Conservation (phyloP, 2,888 invertebrate species). For the Gonocerus acuteangulatus region DNA sequence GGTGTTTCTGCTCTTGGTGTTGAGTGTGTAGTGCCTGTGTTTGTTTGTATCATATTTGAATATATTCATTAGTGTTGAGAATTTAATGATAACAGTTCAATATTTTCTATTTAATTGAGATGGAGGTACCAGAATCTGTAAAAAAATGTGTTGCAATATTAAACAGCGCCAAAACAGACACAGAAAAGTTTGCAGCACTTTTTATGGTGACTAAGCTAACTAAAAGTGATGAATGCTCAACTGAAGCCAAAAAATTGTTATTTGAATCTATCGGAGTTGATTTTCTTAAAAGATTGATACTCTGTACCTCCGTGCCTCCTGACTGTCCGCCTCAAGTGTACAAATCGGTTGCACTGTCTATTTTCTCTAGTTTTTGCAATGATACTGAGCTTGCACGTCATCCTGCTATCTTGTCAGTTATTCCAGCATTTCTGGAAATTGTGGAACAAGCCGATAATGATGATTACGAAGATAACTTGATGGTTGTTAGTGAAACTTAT, state of each 20-base stretch:
- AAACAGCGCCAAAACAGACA: slow-evolving; percentile 72
- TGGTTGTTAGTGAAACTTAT: slow-evolving; percentile 79
- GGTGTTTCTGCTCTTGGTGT: neutral
- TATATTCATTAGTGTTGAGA: neutral
- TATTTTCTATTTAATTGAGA: slow-evolving; percentile 3
- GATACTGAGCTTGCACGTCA: slow-evolving; percentile 72
- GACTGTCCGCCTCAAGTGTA: slow-evolving; percentile 85
- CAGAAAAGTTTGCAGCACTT: slow-evolving; percentile 83
- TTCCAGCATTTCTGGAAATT: slow-evolving; percentile 75
- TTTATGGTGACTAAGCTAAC: slow-evolving; percentile 88
- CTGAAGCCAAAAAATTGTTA: slow-evolving; percentile 63
- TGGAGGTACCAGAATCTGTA: slow-evolving; percentile 64
- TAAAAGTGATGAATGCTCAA: slow-evolving; percentile 70
- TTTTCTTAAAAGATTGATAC: slow-evolving; percentile 72
- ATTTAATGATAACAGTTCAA: neutral
- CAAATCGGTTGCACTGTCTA: slow-evolving; percentile 81
- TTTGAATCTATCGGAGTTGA: slow-evolving; percentile 85
- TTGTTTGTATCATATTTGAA: neutral
- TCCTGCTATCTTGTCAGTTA: slow-evolving; percentile 72
- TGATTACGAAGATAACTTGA: slow-evolving; percentile 76
- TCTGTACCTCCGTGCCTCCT: slow-evolving; percentile 66
- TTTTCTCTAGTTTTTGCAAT: slow-evolving; percentile 77
- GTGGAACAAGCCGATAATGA: slow-evolving; percentile 71
- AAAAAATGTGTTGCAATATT: slow-evolving; percentile 76
- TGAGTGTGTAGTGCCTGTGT: neutral